A percentile compares a stretch with the other conserved stretches of the same genome.
These are phyloP conservation scores for Triplophysa bombifrons DNA, from an alignment of 2,797 vertebrate species.

Conservation along the genomic window DNA sequence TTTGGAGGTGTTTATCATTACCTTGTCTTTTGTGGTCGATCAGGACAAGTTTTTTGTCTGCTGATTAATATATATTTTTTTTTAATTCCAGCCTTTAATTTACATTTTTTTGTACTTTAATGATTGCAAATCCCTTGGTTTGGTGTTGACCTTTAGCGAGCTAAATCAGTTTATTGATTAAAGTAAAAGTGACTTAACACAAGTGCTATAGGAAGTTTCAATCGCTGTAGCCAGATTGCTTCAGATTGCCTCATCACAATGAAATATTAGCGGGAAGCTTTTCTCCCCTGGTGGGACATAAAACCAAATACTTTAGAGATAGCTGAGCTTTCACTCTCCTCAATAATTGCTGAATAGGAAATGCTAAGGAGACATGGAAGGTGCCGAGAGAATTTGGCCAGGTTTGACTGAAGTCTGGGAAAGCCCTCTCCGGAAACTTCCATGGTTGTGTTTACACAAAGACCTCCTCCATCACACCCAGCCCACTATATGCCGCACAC, in stretches of 20 bases:
- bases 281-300: not conserved
- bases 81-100: not conserved
- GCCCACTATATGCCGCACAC: constrained; percentile 60
- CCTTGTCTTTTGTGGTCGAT: too few species aligned
- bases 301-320: not conserved
- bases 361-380: constrained; percentile 3
- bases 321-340: constrained; percentile 15
- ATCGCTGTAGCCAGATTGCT: not conserved
- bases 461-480: constrained; percentile 54
- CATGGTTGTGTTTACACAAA: constrained; percentile 59
- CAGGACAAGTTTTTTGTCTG: too few species aligned
- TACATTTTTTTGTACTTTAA: not conserved
- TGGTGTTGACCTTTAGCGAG: not conserved
- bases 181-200: not conserved
- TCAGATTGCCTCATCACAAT: not conserved
- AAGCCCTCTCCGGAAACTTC: constrained; percentile 61
- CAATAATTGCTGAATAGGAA: constrained; percentile 15
- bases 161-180: not conserved
- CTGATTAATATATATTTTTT: not conserved
- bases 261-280: constrained; percentile 1
- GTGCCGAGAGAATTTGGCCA: not conserved
- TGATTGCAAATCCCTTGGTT: not conserved
- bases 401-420: constrained; percentile 55
- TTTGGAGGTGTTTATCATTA: too few species aligned
- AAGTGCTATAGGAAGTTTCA: not conserved